Evolutionary conservation across 2,888 invertebrate species (phyloP), one percentile per base, ranked within the genome.

Genomic region (Calameuta pallipes): DNA sequence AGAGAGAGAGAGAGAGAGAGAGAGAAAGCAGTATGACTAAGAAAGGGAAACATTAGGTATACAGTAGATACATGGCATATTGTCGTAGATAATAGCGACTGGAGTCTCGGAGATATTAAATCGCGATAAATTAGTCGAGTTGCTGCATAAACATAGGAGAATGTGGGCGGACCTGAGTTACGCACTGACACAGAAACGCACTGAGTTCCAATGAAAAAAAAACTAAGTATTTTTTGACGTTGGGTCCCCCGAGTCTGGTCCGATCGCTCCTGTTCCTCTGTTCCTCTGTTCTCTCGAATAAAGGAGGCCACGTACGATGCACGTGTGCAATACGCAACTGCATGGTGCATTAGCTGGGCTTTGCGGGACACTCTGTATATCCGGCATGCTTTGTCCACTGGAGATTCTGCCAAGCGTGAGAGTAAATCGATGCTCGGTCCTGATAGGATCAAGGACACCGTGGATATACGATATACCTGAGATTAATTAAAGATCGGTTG

Each of bases 91-190:
- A 80, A 79, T 79, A 80, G 79, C 78, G 83, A 36, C 78, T 80
- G 80, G 80, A 81, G 82, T 85, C 83, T 15, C 79, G 82, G 85
- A 86, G 87, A 88, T 87, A 86, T 87, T 84, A 85, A 88, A 84
- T 76, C 80, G 79, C 80, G 86, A 87, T 87, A 87, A 89, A 87
- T 86, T 87, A 83, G 84, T 83, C 83, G 81, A 83, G 86, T 85
- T 83, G 82, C 84, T 82, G 81, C 82, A 84, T 82, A 80, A 85
- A 83, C 83, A 84, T 84, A 77, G 56, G 73, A 82, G 79, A 85
- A 85, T 82, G 88, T 88, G 85, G 88, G 87, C 87, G 88, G 85
- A 73, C 74, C 81, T 79, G 76, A 80, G 80, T 79, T 78, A 83
- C 77, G 71, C 77, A 41, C 78, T 80, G 83, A 84, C 84, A 82